Evolutionary conservation across 2,113 vertebrate species (phyloP), one percentile per base, ranked within the genome.

Genomic region (Jaculus jaculus): DNA sequence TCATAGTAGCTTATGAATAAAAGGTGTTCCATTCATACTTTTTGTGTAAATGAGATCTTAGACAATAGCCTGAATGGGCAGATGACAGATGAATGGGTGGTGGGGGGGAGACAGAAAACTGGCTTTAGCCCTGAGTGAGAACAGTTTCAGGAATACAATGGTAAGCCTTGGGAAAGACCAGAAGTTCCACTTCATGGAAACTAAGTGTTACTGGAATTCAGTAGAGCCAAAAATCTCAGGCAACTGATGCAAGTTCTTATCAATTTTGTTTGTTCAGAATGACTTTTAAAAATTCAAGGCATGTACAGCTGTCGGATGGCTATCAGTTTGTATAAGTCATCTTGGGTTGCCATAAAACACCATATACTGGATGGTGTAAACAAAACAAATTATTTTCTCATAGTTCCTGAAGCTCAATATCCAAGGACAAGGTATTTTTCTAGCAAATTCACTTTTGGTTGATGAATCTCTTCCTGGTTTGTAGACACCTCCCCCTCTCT

Each of bases 121-220:
- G 37, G n/a, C 42, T 86, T 90, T 20, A 21, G 10, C 32, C 24
- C 32, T 51, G 4, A 20, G 7, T 65, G 61, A 73, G 2, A 84
- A 4, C 30, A 51, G 28, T 54, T 84, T 75, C 6, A 23, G 7
- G 26, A 74, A 73, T 54, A 39, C 30, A 37, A 61, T 32, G 47
- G 34, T 72, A 34, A 61, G 39, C 42, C 15, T 32, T 39, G 28
- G 39, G 13, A 68, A 83, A 93, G 7, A 28, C 32, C 21, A 89
- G 6, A 75, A 63, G 21, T n/a, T 93, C 34, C 7, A 54, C 39
- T 84, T 66, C 18, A 63, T 15, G 23, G n/a, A 81, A 83, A 83
- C 34, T 30, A 68, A 93, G 58, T 91, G 91, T 85, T n/a, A 51
- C 60, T 91, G 32, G 34, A 96, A 80, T 65, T 92, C 69, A 90